These are phyloP conservation scores for Tenthredo distinguenda DNA, from an alignment of 2,888 invertebrate genomes.

Conservation along the genomic window DNA sequence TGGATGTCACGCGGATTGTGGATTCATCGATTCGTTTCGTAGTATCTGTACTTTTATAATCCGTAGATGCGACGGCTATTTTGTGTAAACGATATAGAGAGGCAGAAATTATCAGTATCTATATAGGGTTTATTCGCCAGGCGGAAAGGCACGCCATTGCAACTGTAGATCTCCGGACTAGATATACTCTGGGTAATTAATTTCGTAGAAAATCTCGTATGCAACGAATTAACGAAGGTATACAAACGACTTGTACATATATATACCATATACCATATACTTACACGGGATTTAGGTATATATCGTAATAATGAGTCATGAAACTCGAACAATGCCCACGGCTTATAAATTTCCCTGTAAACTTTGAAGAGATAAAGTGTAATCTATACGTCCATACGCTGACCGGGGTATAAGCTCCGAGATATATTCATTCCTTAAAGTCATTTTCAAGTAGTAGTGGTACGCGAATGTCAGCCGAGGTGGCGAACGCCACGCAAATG, in stretches of 20 bases:
- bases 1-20: background rate
- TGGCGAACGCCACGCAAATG: constrained; percentile 25
- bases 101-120: constrained; percentile 25
- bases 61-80: background rate
- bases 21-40: background rate
- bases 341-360: background rate
- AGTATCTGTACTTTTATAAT: background rate
- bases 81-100: background rate
- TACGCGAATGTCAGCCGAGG: constrained; percentile 27
- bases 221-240: constrained; percentile 20
- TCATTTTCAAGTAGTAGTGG: background rate
- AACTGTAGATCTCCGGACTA: constrained; percentile 26
- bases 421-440: background rate
- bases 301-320: constrained; percentile 10
- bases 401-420: background rate
- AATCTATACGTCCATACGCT: background rate
- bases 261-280: background rate
- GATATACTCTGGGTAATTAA: constrained; percentile 32
- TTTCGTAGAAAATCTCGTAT: constrained; percentile 28
- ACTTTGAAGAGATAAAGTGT: background rate
- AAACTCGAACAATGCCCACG: background rate
- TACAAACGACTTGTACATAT: background rate
- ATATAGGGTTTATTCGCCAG: background rate
- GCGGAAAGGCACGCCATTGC: background rate
- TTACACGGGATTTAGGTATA: background rate